Evolutionary conservation across 2,797 vertebrate species (phyloP).

Genomic region (Sebastolobus alascanus): DNA sequence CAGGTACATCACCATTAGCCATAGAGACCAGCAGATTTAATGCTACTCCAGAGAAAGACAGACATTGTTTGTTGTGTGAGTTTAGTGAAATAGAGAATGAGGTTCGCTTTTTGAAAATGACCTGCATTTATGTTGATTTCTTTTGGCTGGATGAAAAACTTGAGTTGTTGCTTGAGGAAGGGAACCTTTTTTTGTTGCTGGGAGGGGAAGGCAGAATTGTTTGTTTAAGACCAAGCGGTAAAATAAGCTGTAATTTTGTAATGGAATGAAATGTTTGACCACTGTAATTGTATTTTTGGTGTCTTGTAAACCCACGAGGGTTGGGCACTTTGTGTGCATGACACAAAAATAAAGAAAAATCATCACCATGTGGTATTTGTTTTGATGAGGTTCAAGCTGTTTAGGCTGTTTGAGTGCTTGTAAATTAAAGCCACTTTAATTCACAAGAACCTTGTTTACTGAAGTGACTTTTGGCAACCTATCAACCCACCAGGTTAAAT

Average conservation of each 20-base stretch:
- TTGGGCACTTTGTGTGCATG: background rate
- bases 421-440: constrained; percentile 11
- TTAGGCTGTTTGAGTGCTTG: constrained; percentile 2
- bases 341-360: background rate
- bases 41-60: no score
- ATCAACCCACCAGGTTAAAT: background rate
- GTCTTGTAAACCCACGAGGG: background rate
- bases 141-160: background rate
- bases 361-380: background rate
- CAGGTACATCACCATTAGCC: no score
- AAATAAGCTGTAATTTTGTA: background rate
- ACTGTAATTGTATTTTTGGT: background rate
- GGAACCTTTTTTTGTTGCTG: background rate
- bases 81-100: background rate
- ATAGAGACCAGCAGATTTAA: no score
- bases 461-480: constrained; percentile 6
- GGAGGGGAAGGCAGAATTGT: background rate
- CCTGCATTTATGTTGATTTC: background rate
- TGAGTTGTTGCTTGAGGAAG: background rate
- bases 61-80: no score
- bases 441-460: constrained; percentile 11
- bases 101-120: background rate
- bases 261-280: background rate
- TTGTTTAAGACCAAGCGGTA: background rate
- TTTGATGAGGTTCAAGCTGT: constrained; percentile 3